Evolutionary conservation across 2,888 invertebrate species (phyloP).

Genomic region (Meiosimyza decipiens): DNA sequence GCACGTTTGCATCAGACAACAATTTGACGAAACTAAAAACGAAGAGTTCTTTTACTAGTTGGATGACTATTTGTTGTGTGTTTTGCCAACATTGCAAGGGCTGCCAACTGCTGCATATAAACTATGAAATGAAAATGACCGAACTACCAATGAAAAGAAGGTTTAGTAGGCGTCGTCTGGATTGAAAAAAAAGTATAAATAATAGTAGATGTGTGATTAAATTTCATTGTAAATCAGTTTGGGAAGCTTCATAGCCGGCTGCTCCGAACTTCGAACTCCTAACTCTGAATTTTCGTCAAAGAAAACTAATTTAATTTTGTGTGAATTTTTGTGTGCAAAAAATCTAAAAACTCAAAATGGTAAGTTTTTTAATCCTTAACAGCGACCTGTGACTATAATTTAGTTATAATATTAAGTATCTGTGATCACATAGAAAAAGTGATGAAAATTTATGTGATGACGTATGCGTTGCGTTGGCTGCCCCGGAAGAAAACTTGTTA

Average conservation of each 20-base stretch:
- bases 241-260: constrained; percentile 77
- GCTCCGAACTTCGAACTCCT: constrained; percentile 72
- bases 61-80: no score
- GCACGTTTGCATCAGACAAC: no score
- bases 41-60: no score
- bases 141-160: constrained; percentile 20
- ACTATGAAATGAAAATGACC: not conserved
- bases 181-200: constrained; percentile 69
- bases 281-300: constrained; percentile 69
- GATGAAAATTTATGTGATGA: not conserved
- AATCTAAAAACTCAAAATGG: constrained; percentile 60
- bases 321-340: constrained; percentile 54
- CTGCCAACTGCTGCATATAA: constrained; percentile 12
- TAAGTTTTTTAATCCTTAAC: constrained; percentile 48
- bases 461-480: not conserved
- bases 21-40: no score
- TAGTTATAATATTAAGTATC: not conserved
- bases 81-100: not conserved
- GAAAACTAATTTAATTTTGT: constrained; percentile 52
- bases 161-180: constrained; percentile 49
- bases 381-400: not conserved
- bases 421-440: not conserved
- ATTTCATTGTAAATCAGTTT: constrained; percentile 72
- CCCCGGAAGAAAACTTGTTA: not conserved
- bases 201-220: constrained; percentile 67